Conservation (phyloP, 2,797 vertebrate species). For the Malurus splendens region DNA sequence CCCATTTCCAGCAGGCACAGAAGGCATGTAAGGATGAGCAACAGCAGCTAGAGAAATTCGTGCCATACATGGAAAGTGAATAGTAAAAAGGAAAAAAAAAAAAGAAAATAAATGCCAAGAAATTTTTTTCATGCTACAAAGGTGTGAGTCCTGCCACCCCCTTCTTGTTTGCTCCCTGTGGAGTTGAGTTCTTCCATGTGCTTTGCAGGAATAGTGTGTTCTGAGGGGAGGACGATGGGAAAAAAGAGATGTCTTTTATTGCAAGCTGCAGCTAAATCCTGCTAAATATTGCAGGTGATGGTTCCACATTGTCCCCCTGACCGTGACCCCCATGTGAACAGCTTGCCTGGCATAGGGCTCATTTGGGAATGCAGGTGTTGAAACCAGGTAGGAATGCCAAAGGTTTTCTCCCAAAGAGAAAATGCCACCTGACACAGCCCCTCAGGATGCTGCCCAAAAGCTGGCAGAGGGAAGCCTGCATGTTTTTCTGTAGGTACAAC, state of each 20-base stretch:
- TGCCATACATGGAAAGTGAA: background rate
- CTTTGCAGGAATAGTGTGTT: background rate
- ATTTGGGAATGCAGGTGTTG: background rate
- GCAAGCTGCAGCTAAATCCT: background rate
- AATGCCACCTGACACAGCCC: background rate
- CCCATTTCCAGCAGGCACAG: accelerated
- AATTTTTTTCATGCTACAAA: background rate
- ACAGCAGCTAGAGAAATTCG: background rate
- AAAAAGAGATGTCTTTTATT: background rate
- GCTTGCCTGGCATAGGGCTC: background rate
- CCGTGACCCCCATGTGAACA: background rate
- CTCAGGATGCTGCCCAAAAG: background rate
- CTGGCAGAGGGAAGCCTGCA: background rate
- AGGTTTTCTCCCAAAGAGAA: background rate
- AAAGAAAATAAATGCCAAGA: background rate
- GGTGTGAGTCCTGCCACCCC: background rate
- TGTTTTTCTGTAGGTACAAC: background rate
- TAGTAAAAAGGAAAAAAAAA: background rate
- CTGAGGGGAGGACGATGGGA: background rate
- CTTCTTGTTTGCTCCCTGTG: background rate
- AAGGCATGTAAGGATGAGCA: background rate
- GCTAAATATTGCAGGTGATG: background rate
- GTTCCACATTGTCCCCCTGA: background rate
- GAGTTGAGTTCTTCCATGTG: background rate
- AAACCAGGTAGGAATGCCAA: background rate